Conservation (phyloP, 2,888 invertebrate genomes). For the Cheilosia pagana region DNA sequence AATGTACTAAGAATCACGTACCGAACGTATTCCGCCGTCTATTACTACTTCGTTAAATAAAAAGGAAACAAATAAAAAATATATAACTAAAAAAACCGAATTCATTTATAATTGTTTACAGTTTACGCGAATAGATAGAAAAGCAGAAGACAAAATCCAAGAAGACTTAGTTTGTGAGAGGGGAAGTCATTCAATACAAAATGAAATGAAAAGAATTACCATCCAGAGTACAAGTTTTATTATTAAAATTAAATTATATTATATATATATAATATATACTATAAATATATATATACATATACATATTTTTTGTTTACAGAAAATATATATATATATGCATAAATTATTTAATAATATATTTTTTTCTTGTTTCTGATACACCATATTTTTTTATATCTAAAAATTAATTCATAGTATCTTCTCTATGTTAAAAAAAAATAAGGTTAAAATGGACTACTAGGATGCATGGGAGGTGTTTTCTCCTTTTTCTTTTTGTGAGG, state of each 20-base stretch:
- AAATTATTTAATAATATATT: slow-evolving; percentile 9
- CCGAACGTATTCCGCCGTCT: slow-evolving; percentile 66
- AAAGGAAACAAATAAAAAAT: slow-evolving; percentile 64
- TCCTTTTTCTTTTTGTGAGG: slow-evolving; percentile 27
- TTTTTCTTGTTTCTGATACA: slow-evolving; percentile 52
- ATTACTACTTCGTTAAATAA: slow-evolving; percentile 77
- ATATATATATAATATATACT: slow-evolving; percentile 15
- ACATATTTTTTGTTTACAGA: slow-evolving; percentile 36
- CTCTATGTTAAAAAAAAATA: slow-evolving; percentile 33
- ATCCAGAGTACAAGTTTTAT: slow-evolving; percentile 74
- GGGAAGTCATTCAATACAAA: slow-evolving; percentile 20
- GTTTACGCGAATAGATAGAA: slow-evolving; percentile 21
- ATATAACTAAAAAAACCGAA: slow-evolving; percentile 27
- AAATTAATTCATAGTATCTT: slow-evolving; percentile 31
- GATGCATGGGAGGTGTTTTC: slow-evolving; percentile 51
- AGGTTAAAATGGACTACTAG: slow-evolving; percentile 51
- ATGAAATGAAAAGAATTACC: slow-evolving; percentile 63
- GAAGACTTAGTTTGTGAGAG: slow-evolving; percentile 15
- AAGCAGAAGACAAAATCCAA: slow-evolving; percentile 5
- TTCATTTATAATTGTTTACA: neutral
- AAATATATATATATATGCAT: slow-evolving; percentile 25
- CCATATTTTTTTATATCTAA: slow-evolving; percentile 58
- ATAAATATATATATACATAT: slow-evolving; percentile 9
- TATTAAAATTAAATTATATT: slow-evolving; percentile 67
- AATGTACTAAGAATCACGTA: slow-evolving; percentile 22